Base-by-base conservation (phyloP, 2,113 vertebrate genomes). In the Nestor notabilis region DNA sequence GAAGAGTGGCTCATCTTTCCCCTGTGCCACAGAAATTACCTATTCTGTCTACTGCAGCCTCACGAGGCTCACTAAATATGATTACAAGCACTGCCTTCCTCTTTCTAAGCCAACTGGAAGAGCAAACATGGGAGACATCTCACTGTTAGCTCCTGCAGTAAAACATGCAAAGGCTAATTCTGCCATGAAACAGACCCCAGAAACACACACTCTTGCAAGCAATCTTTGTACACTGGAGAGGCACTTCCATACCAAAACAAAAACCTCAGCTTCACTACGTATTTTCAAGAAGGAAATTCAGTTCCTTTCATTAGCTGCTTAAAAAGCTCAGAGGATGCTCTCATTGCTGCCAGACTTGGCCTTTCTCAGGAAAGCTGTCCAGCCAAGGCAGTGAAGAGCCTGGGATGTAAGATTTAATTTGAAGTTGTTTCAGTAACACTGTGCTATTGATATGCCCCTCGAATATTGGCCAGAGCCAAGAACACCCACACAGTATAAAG, bases 401-500 rank as follows among this genome's bases (percentile, higher is more conserved):
- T 81, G 72, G 12, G 25, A 80, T 93, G 50, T 28, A 84, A 76
- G 63, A 76, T 77, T 68, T 90, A 12, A 68, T 85, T 93, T 94
- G 83, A 74, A 85, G 55, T 80, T 94, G 74, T 78, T 97, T 87
- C 80, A 93, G 58, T 90, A 92, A 92, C 63, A 83, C 61, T 49
- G 37, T 33, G 25, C 88, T 81, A 92, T 90, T 96, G 83, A 97
- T 82, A 95, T 33, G 39, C 29, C 64, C 77, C 41, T 55, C 75
- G 29, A 95, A 64, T 52, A 53, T 11, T 33, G 10, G 28, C 18
- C n/a, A 77, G 70, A 74, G 53, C 76, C 88, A 93, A 84, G 90
- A 92, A 96, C 77, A 93, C 72, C 83, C 86, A 87, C 52, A 16
- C 33, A 86, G 80, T 28, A 60, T 25, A 93, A 75, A 93, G 65